These are phyloP conservation scores for Vespertilio murinus DNA, from an alignment of 2,797 vertebrate genomes.

Conservation along the genomic window DNA sequence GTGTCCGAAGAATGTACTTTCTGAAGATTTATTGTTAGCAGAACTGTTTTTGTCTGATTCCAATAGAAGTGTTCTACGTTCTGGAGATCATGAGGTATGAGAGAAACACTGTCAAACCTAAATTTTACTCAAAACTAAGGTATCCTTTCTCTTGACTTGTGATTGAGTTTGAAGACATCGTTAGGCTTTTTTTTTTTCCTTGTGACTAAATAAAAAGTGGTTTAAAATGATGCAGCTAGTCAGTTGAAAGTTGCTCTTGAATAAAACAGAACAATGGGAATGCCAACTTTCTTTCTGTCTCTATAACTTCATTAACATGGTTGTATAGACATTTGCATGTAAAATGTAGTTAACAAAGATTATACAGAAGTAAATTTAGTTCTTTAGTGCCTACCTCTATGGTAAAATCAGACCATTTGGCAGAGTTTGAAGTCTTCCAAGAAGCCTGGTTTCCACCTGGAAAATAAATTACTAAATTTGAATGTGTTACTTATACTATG, in stretches of 20 bases:
- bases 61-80: constrained; percentile 8
- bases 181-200: constrained; percentile 59
- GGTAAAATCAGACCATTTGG: constrained; percentile 75
- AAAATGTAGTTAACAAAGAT: constrained; percentile 74
- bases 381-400: constrained; percentile 65
- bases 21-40: constrained; percentile 18
- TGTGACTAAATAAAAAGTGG: constrained; percentile 63
- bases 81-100: constrained; percentile 34
- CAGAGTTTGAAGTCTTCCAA: constrained; percentile 75
- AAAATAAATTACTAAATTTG: constrained; percentile 80
- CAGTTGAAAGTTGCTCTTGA: constrained; percentile 64
- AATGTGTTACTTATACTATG: constrained; percentile 79
- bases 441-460: constrained; percentile 78
- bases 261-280: constrained; percentile 68
- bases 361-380: constrained; percentile 72
- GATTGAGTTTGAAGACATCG: constrained; percentile 51
- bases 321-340: constrained; percentile 71
- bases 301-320: constrained; percentile 66
- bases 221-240: constrained; percentile 68
- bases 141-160: constrained; percentile 56
- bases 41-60: constrained; percentile 41
- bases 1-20: neutral
- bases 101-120: constrained; percentile 39
- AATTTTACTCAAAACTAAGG: constrained; percentile 47
- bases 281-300: constrained; percentile 71